Conservation (phyloP, 2,113 vertebrate species). For the Orientallactaga bullata region DNA sequence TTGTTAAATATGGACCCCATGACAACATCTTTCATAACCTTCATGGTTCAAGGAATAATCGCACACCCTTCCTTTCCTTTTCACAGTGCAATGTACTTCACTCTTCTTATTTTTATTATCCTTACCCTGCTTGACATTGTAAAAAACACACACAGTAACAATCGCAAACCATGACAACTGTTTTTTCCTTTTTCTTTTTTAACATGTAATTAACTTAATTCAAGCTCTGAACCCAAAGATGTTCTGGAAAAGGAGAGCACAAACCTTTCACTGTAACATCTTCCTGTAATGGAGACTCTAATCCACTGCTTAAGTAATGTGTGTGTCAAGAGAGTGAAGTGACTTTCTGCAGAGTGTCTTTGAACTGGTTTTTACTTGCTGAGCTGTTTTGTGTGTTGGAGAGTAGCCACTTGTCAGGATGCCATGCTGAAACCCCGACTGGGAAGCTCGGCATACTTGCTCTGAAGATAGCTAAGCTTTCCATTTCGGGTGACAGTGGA, state of each 20-base stretch:
- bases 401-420: conserved; percentile 81
- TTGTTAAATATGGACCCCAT: neutral
- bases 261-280: conserved; percentile 33
- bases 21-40: neutral
- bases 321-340: conserved; percentile 74
- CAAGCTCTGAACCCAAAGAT: conserved; percentile 27
- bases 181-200: neutral
- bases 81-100: neutral
- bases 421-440: conserved; percentile 70
- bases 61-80: neutral
- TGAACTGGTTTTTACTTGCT: conserved; percentile 85
- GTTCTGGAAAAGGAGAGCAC: conserved; percentile 28
- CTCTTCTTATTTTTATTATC: neutral
- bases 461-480: conserved; percentile 78
- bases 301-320: conserved; percentile 66
- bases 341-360: conserved; percentile 71
- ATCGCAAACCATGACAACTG: neutral
- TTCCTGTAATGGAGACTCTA: conserved; percentile 73
- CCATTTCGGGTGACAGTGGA: conserved; percentile 76
- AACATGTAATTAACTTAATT: conserved; percentile 4
- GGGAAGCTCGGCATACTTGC: conserved; percentile 70
- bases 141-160: neutral
- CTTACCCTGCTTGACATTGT: neutral
- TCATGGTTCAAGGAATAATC: neutral
- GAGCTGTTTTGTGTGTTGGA: conserved; percentile 77